Base-by-base conservation (phyloP, 2,888 invertebrate species). In the Slavum lentiscoides region DNA sequence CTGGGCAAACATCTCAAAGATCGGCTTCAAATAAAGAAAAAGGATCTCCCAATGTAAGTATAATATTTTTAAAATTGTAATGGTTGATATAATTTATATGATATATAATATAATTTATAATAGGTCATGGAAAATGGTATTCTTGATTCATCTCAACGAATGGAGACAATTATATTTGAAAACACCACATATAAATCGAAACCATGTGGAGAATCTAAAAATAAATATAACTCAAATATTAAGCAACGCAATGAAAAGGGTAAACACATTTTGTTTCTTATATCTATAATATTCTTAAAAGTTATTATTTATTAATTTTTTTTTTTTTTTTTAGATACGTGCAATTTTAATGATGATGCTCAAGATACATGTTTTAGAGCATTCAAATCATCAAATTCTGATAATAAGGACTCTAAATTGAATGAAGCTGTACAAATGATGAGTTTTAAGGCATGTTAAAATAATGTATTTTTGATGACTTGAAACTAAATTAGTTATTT, bases 121-220 rank as follows among this genome's bases (percentile, higher is more conserved):
- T n/a, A 77, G 77, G 77, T 80, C 2, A 72, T 80, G 80, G 80
- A 80, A 64, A 80, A 80, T 72, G 80, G 80, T 66, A 80, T 80
- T 55, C 70, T 80, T 59, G 80, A 80, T 72, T 55, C 80, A n/a
- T 55, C 80, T 7, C 80, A 80, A 15, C 39, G 80, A 64, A 80
- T 80, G 80, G 70, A 80, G 64, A 80, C 80, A 43, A 80, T 80
- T 43, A 80, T 80, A 64, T 80, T 80, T 72, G 80, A 80, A 64
- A 80, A 80, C 58, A 80, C 80, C 1, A 80, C 80, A 4, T 80
- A 72, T 39, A 80, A 80, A 72, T 80, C 80, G 23, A 80, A 80
- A 66, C 80, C 80, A 0, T 58, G 64, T 30, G 80, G 80, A 61
- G 80, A 80, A 66, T 72, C 80, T n/a, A 80, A 80, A 80, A 80